These are phyloP conservation scores for Sebastes matsubarae DNA, from an alignment of 2,797 vertebrate species.

Conservation along the genomic window DNA sequence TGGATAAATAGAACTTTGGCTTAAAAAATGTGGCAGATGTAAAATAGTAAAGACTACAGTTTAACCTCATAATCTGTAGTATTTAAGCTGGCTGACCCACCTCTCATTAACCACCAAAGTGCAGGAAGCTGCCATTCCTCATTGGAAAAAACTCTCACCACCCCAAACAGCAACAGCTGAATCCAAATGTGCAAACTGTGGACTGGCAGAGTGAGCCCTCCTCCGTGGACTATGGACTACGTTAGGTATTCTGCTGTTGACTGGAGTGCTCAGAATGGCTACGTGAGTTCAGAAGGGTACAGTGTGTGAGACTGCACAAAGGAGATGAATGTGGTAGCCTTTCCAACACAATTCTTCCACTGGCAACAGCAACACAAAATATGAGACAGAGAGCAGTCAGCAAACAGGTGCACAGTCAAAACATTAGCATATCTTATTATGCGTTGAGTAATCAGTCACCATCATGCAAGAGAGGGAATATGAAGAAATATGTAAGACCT, in stretches of 20 bases:
- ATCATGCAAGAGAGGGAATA: neutral
- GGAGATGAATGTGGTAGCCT: constrained; percentile 38
- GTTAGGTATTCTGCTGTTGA: constrained; percentile 60
- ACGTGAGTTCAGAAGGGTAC: constrained; percentile 37
- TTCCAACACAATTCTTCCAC: neutral
- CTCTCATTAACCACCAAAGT: neutral
- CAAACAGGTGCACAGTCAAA: constrained; percentile 1
- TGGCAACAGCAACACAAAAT: constrained; percentile 3
- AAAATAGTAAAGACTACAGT: neutral
- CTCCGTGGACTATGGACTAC: neutral
- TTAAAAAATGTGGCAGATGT: neutral
- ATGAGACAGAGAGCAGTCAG: neutral
- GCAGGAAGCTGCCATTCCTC: neutral
- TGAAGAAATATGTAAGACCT: neutral
- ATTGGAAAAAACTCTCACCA: neutral
- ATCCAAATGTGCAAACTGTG: constrained; percentile 35
- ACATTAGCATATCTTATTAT: neutral
- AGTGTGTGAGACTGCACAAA: constrained; percentile 35
- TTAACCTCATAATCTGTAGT: neutral
- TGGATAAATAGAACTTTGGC: neutral
- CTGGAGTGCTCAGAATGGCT: constrained; percentile 37
- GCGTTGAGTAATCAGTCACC: neutral
- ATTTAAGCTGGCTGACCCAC: neutral
- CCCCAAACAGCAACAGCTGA: constrained; percentile 22
- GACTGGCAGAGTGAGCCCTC: constrained; percentile 20